Evolutionary conservation across 2,888 invertebrate species (phyloP), one percentile per base, ranked within the genome.

Genomic region (Caenorhabditis doughertyi): DNA sequence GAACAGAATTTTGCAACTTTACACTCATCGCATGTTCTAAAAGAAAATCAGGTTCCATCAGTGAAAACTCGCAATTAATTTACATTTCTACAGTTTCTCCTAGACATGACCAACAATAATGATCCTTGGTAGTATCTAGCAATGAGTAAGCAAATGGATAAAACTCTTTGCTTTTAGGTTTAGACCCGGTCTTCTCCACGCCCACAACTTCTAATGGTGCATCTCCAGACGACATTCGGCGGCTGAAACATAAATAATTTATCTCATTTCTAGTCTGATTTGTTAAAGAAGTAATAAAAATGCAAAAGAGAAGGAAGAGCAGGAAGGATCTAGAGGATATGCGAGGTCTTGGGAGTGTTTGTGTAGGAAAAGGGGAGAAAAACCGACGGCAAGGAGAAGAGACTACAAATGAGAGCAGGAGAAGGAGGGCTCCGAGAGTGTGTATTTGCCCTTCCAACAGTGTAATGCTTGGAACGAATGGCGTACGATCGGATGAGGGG

Each of bases 61-160:
- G 13, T 51, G 18, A 25, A 8, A 21, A 39, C 27, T 27, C 11
- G 32, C 11, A 44, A 13, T 8, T 53, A 11, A 79, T 65, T 79
- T 56, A 89, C 87, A 81, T 32, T 65, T 77, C 68, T 13, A 73
- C 42, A n/a, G 53, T 70, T 35, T 87, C 86, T 16, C 67, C 76
- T 0, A 92, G 76, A 65, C 92, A 92, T 35, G 89, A 87, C 92
- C 92, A 92, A 71, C 92, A 92, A 71, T 86, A 86, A 21, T 82
- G 60, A 32, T 62, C 44, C 18, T 76, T 79, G 39, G 65, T 76
- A 1, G 25, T n/a, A 51, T 79, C 79, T 3, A 79, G 13, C 9
- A 92, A 82, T 3, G 91, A 90, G 67, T 91, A 92, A 8, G 92
- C 91, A 73, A 92, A 92, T 3, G 92, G 92, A 58, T 90, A 92